These are phyloP conservation scores for Chionoecetes opilio DNA, from an alignment of 1,140 invertebrate genomes.

Conservation along the genomic window DNA sequence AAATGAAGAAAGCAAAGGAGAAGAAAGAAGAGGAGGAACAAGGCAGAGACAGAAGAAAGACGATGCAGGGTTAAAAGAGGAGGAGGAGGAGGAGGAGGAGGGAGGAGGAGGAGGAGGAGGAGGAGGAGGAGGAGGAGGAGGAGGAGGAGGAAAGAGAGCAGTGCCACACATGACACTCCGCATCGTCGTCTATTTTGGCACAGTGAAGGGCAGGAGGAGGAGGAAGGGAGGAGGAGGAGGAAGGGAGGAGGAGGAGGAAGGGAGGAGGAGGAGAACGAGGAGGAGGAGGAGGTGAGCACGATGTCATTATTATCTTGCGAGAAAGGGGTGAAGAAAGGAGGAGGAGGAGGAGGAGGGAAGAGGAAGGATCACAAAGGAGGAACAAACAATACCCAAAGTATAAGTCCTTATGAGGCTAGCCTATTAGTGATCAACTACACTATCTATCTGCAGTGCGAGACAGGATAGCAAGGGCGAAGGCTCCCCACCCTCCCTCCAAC, in stretches of 20 bases:
- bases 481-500: too few relatives aligned
- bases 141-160: conserved; percentile 3
- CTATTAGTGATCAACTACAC: too few relatives aligned
- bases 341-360: neutral
- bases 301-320: conserved; percentile 20
- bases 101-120: neutral
- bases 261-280: conserved; percentile 4
- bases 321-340: neutral
- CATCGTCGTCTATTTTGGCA: conserved; percentile 28
- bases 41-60: neutral
- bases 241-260: neutral
- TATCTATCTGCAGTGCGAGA: too few relatives aligned
- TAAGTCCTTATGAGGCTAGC: too few relatives aligned
- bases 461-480: too few relatives aligned
- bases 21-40: neutral
- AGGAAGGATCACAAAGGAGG: neutral
- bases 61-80: neutral
- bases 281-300: conserved; percentile 1
- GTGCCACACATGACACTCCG: conserved; percentile 24
- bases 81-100: neutral
- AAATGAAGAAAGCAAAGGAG: neutral
- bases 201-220: neutral
- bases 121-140: neutral
- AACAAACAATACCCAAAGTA: neutral
- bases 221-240: neutral